Evolutionary conservation across 2,888 invertebrate species (phyloP).

Genomic region (Cephus rjabovi): DNA sequence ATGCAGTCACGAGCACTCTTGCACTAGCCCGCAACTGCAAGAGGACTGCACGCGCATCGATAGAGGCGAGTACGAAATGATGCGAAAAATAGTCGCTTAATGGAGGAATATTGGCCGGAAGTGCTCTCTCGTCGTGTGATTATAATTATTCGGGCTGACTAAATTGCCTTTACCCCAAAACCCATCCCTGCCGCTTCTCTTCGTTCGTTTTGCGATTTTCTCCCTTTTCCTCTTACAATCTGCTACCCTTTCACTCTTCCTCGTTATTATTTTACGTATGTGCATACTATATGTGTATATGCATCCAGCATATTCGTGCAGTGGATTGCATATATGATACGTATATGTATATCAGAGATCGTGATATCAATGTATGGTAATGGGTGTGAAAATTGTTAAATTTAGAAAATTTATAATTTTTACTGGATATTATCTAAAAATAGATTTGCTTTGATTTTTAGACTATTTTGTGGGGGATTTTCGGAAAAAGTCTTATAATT

Average conservation of each 20-base stretch:
- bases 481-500: background rate
- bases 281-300: too few species aligned
- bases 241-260: background rate
- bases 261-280: too few species aligned
- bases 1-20: background rate
- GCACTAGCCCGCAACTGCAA: slow-evolving; percentile 32
- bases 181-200: background rate
- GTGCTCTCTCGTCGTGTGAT: slow-evolving; percentile 47
- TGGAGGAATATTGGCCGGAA: slow-evolving; percentile 52
- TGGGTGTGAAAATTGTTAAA: background rate
- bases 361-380: too few species aligned
- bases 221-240: background rate
- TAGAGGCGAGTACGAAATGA: slow-evolving; percentile 38
- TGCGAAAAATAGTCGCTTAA: slow-evolving; percentile 53
- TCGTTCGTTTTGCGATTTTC: background rate
- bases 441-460: background rate
- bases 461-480: background rate
- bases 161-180: slow-evolving; percentile 42
- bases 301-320: background rate
- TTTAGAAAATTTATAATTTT: background rate
- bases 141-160: slow-evolving; percentile 51
- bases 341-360: background rate
- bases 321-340: background rate
- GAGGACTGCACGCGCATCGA: background rate
- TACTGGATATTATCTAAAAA: background rate